Evolutionary conservation across 1,140 invertebrate species (phyloP), one percentile per base, ranked within the genome.

Genomic region (Drosophila willistoni): DNA sequence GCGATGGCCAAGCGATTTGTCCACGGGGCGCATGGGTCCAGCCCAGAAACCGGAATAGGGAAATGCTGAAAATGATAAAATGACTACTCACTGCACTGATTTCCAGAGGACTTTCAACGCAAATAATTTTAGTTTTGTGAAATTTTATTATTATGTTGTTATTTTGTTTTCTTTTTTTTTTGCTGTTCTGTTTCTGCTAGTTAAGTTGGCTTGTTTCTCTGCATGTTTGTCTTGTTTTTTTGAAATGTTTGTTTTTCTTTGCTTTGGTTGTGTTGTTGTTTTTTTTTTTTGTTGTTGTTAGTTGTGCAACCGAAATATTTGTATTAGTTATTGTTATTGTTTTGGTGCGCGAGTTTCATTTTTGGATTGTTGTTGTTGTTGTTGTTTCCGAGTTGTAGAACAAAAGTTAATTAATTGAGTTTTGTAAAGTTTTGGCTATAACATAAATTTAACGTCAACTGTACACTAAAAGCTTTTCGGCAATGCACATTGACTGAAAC

Each of bases 341-440:
- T 77, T 61, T 68, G 61, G 64, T 33, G 36, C 62, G 67, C 75
- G 57, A 56, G 41, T 65, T 77, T 36, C 68, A 64, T 73, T 64
- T 79, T 79, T 68, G 64, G 56, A 71, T 78, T 77, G 74, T 61
- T 64, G 63, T 63, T 77, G 75, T 62, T 41, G 54, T 62, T 41
- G 54, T 25, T 29, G 29, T 42, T 29, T 25, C 10, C 42, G 19
- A 51, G 41, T 74, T 79, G 65, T 73, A 41, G 57, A 72, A 75
- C 84, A 78, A 89, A 89, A 89, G 84, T 89, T 89, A 89, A 89
- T 89, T 89, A 89, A 89, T 89, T 84, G 84, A 89, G 80, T 89
- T 89, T 77, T 83, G 64, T 69, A 89, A 89, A 89, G 66, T 89
- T 84, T 78, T 75, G 72, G 77, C 80, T 72, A 89, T 87, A 87